Evolutionary conservation across 2,797 vertebrate genomes (phyloP).

Genomic region (Ctenopoma kingsleyae): DNA sequence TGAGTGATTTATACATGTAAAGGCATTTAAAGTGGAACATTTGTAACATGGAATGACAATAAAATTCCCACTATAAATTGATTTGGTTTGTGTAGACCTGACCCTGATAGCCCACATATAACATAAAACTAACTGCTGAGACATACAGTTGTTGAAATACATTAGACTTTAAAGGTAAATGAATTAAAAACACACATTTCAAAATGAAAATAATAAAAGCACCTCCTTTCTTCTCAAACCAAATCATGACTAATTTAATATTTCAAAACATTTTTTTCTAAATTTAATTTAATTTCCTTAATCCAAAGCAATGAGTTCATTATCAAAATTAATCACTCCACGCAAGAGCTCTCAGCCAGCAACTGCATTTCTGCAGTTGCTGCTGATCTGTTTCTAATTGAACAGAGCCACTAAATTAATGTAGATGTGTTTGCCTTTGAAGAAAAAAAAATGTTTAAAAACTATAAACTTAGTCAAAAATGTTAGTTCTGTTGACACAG

Average conservation of each 20-base stretch:
- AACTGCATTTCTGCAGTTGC: slow-evolving; percentile 54
- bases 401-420: slow-evolving; percentile 71
- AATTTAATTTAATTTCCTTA: slow-evolving; percentile 38
- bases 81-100: slow-evolving; percentile 41
- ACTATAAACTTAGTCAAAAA: slow-evolving; percentile 78
- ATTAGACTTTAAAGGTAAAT: slow-evolving; percentile 7
- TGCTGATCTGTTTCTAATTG: slow-evolving; percentile 67
- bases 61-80: slow-evolving; percentile 26
- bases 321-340: slow-evolving; percentile 46
- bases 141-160: slow-evolving; percentile 14
- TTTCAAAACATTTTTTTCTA: slow-evolving; percentile 13
- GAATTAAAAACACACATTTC: slow-evolving; percentile 4
- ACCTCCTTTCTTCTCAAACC: not conserved
- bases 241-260: slow-evolving; percentile 15
- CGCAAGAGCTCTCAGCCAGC: slow-evolving; percentile 35
- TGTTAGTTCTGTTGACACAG: slow-evolving; percentile 79
- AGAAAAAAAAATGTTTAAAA: slow-evolving; percentile 74
- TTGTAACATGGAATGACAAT: slow-evolving; percentile 5
- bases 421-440: slow-evolving; percentile 77
- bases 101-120: slow-evolving; percentile 32
- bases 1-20: slow-evolving; percentile 13
- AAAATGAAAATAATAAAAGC: not conserved
- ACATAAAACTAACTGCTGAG: slow-evolving; percentile 18
- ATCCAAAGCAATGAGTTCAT: slow-evolving; percentile 37
- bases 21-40: slow-evolving; percentile 31